Evolutionary conservation across 2,888 invertebrate genomes (phyloP).

Genomic region (Melanophora roralis): DNA sequence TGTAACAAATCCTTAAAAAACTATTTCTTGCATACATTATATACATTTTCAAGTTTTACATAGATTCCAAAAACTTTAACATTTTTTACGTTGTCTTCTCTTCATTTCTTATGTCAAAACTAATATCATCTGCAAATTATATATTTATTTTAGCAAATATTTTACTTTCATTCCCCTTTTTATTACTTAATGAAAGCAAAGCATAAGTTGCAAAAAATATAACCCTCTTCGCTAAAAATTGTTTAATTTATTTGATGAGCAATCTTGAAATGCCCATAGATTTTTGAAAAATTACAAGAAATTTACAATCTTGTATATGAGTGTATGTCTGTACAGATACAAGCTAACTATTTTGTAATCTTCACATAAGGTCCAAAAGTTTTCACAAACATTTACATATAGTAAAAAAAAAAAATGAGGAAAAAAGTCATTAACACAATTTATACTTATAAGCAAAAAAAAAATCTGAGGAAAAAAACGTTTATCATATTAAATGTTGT

Average conservation of each 20-base stretch:
- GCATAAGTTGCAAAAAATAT: not conserved
- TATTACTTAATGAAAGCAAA: not conserved
- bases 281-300: constrained; percentile 25
- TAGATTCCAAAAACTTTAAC: no score
- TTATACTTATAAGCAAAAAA: constrained; percentile 5
- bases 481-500: not conserved
- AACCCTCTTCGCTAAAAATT: constrained; percentile 43
- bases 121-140: constrained; percentile 7
- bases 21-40: no score
- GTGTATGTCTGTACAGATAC: not conserved
- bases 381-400: constrained; percentile 13
- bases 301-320: not conserved
- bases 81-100: not conserved
- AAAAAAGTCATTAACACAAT: constrained; percentile 48
- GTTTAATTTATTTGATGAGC: constrained; percentile 62
- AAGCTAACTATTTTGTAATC: no score
- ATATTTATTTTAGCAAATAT: constrained; percentile 46
- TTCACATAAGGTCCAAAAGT: constrained; percentile 2
- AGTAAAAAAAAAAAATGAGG: not conserved
- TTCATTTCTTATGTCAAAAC: no score
- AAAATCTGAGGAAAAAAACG: constrained; percentile 1
- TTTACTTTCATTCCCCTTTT: not conserved
- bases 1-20: no score
- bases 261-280: constrained; percentile 42
- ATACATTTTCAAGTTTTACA: no score